Conservation (phyloP, 2,797 vertebrate species). For the Micrastur ruficollis region DNA sequence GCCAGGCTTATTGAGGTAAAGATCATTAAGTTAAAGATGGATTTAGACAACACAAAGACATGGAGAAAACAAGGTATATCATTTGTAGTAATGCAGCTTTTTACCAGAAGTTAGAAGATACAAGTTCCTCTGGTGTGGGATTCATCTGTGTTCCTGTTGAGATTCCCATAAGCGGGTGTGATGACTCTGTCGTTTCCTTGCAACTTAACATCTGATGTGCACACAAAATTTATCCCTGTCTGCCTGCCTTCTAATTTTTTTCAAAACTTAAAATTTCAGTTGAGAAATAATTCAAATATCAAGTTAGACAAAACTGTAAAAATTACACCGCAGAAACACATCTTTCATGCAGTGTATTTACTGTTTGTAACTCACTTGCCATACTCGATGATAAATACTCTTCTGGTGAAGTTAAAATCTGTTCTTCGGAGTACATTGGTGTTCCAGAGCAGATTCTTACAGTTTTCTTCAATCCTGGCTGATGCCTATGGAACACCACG, state of each 20-base stretch:
- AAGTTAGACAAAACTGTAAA: background rate
- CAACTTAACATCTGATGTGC: background rate
- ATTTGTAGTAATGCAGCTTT: background rate
- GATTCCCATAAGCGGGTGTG: background rate
- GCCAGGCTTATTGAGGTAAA: background rate
- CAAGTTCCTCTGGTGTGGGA: background rate
- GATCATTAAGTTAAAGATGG: background rate
- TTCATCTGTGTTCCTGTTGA: background rate
- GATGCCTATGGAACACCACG: background rate
- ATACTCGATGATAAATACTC: background rate
- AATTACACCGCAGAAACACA: background rate
- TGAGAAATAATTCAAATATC: background rate
- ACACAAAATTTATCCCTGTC: background rate
- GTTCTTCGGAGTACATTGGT: background rate
- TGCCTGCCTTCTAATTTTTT: background rate
- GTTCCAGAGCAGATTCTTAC: background rate
- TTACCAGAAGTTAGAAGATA: background rate
- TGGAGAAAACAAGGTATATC: background rate
- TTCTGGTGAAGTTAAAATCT: background rate
- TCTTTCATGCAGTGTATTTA: background rate
- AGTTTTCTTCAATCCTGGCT: background rate
- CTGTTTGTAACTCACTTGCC: background rate
- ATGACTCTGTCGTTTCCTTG: background rate
- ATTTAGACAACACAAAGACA: background rate
- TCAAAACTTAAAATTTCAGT: background rate